A percentile compares a stretch with the other conserved stretches of the same genome.
Evolutionary conservation across 2,113 vertebrate species (phyloP).

Genomic region (Psephotus haematonotus): DNA sequence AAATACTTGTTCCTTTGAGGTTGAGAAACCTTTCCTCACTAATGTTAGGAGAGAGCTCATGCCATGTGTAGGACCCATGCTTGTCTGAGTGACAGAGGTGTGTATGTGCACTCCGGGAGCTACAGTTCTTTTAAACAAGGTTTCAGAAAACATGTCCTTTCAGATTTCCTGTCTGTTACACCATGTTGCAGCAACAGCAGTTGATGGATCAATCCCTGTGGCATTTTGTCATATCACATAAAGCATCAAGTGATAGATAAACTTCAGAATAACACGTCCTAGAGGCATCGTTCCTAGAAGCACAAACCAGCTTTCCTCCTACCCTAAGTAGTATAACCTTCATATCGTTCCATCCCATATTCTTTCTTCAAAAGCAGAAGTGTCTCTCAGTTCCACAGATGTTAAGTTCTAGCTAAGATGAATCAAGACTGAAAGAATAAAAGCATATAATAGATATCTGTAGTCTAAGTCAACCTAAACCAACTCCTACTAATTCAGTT

Average conservation of each 20-base stretch:
- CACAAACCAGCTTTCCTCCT: not conserved
- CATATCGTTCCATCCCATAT: not conserved
- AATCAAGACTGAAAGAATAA: not conserved
- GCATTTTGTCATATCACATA: conserved; percentile 51
- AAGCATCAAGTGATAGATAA: conserved; percentile 40
- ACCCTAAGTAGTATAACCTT: not conserved
- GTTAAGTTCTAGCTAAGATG: not conserved
- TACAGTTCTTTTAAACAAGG: not conserved
- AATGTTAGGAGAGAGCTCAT: not conserved
- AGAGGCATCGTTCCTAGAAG: not conserved
- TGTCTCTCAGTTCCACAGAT: not conserved
- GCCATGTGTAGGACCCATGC: not conserved
- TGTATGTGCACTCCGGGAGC: not conserved
- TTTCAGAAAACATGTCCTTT: not conserved
- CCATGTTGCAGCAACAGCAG: not conserved
- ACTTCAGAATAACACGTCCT: conserved; percentile 30
- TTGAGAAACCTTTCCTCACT: not conserved
- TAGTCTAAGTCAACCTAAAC: not conserved
- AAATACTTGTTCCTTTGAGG: not conserved
- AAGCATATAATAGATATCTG: not conserved
- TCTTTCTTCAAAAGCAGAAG: not conserved
- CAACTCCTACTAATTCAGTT: not conserved
- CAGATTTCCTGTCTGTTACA: conserved; percentile 15
- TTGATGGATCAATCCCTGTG: conserved; percentile 22
- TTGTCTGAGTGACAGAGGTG: not conserved